Conservation (phyloP, 2,797 vertebrate genomes). For the Sciurus carolinensis region DNA sequence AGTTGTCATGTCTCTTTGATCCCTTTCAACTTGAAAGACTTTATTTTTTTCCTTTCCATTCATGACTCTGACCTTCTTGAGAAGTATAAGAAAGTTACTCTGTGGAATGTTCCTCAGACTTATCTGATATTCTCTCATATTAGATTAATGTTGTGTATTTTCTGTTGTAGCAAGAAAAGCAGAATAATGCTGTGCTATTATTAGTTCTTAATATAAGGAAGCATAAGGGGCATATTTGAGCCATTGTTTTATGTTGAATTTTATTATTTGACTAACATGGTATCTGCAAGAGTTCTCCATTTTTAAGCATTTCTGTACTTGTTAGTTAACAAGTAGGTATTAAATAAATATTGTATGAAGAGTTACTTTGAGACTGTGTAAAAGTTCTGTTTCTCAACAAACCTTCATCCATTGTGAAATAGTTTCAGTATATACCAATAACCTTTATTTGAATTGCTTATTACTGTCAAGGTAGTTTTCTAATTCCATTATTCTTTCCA, state of each 20-base stretch:
- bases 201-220: neutral
- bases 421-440: neutral
- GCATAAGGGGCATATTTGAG: neutral
- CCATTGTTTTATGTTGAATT: neutral
- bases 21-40: neutral
- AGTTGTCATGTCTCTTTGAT: neutral
- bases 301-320: neutral
- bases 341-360: neutral
- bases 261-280: neutral
- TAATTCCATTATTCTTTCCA: neutral
- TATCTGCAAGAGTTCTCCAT: neutral
- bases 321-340: neutral
- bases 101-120: neutral
- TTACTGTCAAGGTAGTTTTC: neutral
- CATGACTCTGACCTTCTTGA: neutral
- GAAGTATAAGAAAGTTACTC: neutral
- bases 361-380: neutral
- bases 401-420: neutral
- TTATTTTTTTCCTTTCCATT: neutral
- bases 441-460: slow-evolving; percentile 13
- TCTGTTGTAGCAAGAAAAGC: neutral
- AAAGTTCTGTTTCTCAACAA: neutral
- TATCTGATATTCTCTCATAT: neutral
- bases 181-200: neutral
- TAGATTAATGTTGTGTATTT: neutral